These are phyloP conservation scores for Danaus plexippus DNA, from an alignment of 1,140 invertebrate species.

Conservation along the genomic window DNA sequence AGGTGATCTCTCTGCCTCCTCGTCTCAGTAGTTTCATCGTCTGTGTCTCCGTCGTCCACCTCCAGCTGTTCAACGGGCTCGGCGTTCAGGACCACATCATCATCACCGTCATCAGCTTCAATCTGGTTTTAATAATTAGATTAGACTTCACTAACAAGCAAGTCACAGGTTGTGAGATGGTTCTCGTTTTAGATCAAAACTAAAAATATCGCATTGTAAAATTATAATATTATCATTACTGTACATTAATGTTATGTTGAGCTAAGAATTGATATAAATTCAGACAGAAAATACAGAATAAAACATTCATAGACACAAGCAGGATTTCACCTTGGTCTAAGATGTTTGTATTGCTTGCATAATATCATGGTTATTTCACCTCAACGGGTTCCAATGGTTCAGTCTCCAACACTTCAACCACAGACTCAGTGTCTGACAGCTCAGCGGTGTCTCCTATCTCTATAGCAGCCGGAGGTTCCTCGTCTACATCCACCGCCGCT, in stretches of 20 bases:
- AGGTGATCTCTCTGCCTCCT: constrained; percentile 52
- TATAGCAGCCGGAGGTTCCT: constrained; percentile 48
- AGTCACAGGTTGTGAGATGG: no score
- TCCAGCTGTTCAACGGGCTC: constrained; percentile 68
- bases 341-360: no score
- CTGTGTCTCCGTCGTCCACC: constrained; percentile 69
- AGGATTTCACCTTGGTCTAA: no score
- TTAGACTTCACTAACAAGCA: no score
- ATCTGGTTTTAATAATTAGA: no score
- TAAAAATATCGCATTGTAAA: not conserved
- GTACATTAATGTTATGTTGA: no score
- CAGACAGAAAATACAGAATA: no score
- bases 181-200: not conserved
- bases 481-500: constrained; percentile 32
- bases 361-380: constrained; percentile 21
- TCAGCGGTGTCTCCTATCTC: constrained; percentile 64
- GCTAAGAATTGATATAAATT: no score
- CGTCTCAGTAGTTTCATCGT: constrained; percentile 54
- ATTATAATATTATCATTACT: no score
- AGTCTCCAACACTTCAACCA: constrained; percentile 69
- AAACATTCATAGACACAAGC: no score
- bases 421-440: constrained; percentile 71
- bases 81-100: constrained; percentile 74
- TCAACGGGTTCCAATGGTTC: constrained; percentile 42
- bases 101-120: constrained; percentile 68